These are phyloP conservation scores for Hyaena hyaena DNA, from an alignment of 2,113 vertebrate species.

Conservation along the genomic window DNA sequence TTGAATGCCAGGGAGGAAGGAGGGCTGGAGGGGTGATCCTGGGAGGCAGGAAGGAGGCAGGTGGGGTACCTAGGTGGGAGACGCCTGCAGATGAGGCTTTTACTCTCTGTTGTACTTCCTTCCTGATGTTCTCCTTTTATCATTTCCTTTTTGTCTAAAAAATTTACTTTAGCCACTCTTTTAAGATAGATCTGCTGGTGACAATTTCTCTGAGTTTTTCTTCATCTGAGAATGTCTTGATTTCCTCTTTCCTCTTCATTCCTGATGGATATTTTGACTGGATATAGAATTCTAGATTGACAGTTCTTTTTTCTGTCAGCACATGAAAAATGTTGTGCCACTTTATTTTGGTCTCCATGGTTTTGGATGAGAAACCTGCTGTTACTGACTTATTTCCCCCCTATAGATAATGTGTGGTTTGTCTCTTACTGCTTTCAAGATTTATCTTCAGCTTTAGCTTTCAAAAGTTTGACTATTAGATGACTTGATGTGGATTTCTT, in stretches of 20 bases:
- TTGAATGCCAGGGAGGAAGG: neutral
- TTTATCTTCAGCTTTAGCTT: slow-evolving; percentile 28
- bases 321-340: neutral
- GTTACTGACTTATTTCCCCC: neutral
- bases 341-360: neutral
- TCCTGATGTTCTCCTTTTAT: neutral
- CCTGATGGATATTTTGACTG: slow-evolving; percentile 21
- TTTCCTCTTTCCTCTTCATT: slow-evolving; percentile 46
- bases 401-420: neutral
- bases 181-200: neutral
- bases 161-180: slow-evolving; percentile 6
- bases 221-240: slow-evolving; percentile 19
- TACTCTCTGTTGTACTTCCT: neutral
- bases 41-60: neutral
- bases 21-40: neutral
- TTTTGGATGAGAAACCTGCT: slow-evolving; percentile 18
- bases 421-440: neutral
- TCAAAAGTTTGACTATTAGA: neutral
- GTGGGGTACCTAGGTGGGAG: neutral
- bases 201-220: neutral
- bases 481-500: neutral
- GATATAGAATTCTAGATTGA: neutral
- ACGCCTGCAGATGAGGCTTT: neutral
- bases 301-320: neutral
- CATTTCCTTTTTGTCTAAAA: slow-evolving; percentile 35